Conservation (phyloP, 2,113 vertebrate genomes). For the Rousettus leschenaultii region DNA sequence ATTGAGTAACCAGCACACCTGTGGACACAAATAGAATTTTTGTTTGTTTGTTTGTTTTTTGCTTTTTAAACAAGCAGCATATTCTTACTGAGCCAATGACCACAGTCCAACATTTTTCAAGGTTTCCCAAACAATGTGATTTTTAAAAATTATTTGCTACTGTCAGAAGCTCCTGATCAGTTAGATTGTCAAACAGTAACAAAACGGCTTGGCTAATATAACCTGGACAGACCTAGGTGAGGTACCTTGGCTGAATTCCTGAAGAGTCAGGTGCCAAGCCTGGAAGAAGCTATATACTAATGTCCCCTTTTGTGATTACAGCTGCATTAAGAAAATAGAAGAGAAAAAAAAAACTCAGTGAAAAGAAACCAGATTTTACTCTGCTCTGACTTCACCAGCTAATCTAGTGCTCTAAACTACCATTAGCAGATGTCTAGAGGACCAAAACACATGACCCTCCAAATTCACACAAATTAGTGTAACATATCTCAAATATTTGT, state of each 20-base stretch:
- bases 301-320: background rate
- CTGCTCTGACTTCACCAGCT: background rate
- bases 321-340: background rate
- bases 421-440: background rate
- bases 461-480: background rate
- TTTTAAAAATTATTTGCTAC: background rate
- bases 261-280: background rate
- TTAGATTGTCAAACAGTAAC: background rate
- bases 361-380: background rate
- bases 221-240: background rate
- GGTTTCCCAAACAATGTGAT: background rate
- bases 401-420: background rate
- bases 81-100: background rate
- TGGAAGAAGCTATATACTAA: background rate
- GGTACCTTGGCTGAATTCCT: background rate
- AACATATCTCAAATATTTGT: background rate
- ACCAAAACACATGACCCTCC: background rate
- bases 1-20: background rate
- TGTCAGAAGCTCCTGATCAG: background rate
- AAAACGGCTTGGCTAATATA: background rate
- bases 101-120: background rate
- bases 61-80: slow-evolving; percentile 9
- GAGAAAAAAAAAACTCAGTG: background rate
- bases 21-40: background rate
- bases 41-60: slow-evolving; percentile 18